Base-by-base conservation (phyloP, 2,888 invertebrate genomes). In the Aproaerema taeniolella region DNA sequence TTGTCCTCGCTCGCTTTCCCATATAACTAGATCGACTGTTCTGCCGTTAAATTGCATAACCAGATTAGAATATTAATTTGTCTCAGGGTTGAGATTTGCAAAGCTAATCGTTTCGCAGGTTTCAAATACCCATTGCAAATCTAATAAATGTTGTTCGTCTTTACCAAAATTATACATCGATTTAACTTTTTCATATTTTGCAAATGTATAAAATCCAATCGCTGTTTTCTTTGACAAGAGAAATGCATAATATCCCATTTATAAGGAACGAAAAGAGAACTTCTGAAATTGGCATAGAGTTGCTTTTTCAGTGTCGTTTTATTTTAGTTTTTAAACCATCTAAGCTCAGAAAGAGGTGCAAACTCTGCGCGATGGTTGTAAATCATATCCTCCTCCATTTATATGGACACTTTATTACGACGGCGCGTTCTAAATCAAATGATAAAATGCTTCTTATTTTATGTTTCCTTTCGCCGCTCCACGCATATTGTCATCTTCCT, bases 341-440 rank as follows among this genome's bases (percentile, higher is more conserved):
- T 52, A 50, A 52, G 49, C 58, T 55, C 55, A 53, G 50, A 64
- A 61, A 55, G 65, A 74, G 73, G 77, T 79, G 72, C 61, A 72
- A 80, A 76, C 71, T 67, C 70, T 52, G 64, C 66, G 75, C 73
- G 65, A 61, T 52, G 62, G 67, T 66, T 68, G 68, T 82, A 83
- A 82, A 83, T 83, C 83, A 82, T 72, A 77, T 78, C 78, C 70
- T 66, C 65, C 72, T 76, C 80, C 79, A 78, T 82, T 82, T 82
- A 82, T 79, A 81, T 78, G 76, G 83, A 82, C 81, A 82, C 79
- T 82, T 85, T 83, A 82, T 81, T 82, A 79, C 80, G 72, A 74
- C 67, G 76, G 67, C 72, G 75, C 71, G 73, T 78, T 81, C 79
- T 83, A 82, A 85, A 85, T 85, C 85, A 83, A 82, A 83, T 85